These are phyloP conservation scores for Bursaphelenchus mucronatus DNA, from an alignment of 1,140 invertebrate species.

Conservation along the genomic window DNA sequence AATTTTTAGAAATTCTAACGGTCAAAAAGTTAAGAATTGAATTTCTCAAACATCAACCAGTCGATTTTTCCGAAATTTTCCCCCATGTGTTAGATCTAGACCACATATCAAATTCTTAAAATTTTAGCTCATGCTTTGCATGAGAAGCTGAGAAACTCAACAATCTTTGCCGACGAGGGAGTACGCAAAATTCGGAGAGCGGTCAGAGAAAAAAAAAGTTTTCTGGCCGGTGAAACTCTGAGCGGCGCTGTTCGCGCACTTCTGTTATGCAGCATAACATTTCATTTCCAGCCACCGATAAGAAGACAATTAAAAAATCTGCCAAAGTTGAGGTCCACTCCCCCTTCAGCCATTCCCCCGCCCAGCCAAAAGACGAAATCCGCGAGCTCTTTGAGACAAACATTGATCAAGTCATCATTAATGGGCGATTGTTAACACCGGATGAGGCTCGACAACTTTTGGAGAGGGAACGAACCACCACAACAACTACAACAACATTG, in stretches of 20 bases:
- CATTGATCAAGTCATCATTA: constrained; percentile 27
- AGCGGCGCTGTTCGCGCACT: too few species aligned
- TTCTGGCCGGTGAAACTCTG: too few species aligned
- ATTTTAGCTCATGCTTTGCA: too few species aligned
- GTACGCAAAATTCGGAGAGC: too few species aligned
- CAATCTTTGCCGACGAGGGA: too few species aligned
- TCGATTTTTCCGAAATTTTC: too few species aligned
- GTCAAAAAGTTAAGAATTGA: not conserved
- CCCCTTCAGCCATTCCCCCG: constrained; percentile 12
- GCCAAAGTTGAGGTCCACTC: constrained; percentile 13
- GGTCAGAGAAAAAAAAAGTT: too few species aligned
- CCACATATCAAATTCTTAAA: too few species aligned
- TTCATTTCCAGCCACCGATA: not conserved
- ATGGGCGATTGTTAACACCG: constrained; percentile 25
- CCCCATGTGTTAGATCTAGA: too few species aligned
- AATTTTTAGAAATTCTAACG: not conserved
- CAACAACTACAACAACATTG: constrained; percentile 27
- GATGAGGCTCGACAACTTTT: constrained; percentile 21
- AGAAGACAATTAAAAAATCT: not conserved
- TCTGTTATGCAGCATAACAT: not conserved
- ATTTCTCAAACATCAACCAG: too few species aligned
- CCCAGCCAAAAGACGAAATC: not conserved
- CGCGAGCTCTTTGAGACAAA: constrained; percentile 6
- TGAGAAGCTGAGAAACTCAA: too few species aligned
- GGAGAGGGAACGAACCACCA: constrained; percentile 22